phyloP scores from a whole-genome alignment of 2,888 invertebrate genomes.

The Drosophila infuscata region DNA sequence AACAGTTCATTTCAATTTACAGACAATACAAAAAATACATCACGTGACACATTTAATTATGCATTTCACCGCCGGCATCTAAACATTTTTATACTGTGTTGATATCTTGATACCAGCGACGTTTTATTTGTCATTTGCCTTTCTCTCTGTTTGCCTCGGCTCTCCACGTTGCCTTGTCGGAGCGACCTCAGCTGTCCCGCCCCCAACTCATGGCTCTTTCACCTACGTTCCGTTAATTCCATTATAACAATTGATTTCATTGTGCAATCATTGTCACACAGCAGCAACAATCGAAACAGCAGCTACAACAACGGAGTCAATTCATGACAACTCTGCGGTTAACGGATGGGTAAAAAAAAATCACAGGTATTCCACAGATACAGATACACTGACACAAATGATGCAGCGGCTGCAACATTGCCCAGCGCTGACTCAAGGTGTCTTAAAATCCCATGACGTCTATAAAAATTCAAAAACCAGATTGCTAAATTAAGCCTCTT shows the following conservation, averaged over 20 bases:
- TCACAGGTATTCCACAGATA: conserved; percentile 58
- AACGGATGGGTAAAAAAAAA: conserved; percentile 51
- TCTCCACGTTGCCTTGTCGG: neutral
- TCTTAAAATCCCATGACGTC: conserved; percentile 35
- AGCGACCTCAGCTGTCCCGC: conserved; percentile 20
- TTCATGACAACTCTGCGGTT: conserved; percentile 56
- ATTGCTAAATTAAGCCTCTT: conserved; percentile 33
- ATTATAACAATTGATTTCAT: conserved; percentile 80
- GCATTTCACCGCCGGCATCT: conserved; percentile 15
- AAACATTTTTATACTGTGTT: conserved; percentile 1
- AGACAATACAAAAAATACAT: conserved; percentile 1
- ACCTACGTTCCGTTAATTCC: conserved; percentile 71
- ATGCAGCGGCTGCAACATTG: conserved; percentile 37
- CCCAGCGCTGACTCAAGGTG: conserved; percentile 55
- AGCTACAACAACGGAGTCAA: conserved; percentile 51
- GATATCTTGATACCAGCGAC: conserved; percentile 39
- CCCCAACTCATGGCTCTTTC: conserved; percentile 49
- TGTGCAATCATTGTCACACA: conserved; percentile 78
- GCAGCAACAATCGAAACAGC: conserved; percentile 29
- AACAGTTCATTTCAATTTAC: conserved; percentile 9
- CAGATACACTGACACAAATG: conserved; percentile 20
- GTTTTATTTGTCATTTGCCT: conserved; percentile 14
- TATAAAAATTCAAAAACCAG: conserved; percentile 35
- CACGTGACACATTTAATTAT: conserved; percentile 31
- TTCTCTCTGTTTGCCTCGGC: conserved; percentile 4